Conservation (phyloP, 2,113 vertebrate genomes). For the Chlorodrepanis virens region DNA sequence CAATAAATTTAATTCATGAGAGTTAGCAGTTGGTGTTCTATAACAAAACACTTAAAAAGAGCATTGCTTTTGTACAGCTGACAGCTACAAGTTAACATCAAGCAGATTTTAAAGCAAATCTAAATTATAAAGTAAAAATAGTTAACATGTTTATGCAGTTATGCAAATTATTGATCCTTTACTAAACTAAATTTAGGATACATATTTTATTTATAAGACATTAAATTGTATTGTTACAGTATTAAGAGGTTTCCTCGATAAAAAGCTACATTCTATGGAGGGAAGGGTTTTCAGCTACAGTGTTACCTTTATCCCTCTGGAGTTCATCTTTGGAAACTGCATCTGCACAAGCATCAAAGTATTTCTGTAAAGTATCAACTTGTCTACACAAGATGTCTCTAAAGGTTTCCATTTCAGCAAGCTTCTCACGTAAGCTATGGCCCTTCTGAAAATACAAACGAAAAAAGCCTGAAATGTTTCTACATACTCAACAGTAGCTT, state of each 20-base stretch:
- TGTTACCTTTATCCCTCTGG: slow-evolving; percentile 91
- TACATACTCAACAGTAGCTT: not conserved
- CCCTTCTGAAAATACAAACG: slow-evolving; percentile 83
- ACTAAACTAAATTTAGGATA: not conserved
- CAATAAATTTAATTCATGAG: not conserved
- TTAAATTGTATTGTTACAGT: not conserved
- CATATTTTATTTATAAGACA: not conserved
- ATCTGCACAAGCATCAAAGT: slow-evolving; percentile 86
- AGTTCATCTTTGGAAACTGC: slow-evolving; percentile 93
- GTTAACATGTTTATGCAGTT: not conserved
- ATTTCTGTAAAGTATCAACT: slow-evolving; percentile 84
- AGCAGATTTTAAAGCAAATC: not conserved
- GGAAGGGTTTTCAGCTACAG: not conserved
- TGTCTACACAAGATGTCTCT: slow-evolving; percentile 90
- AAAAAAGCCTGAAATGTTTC: not conserved
- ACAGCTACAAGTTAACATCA: not conserved
- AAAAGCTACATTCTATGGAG: not conserved
- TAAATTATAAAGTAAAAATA: not conserved
- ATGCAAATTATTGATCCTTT: not conserved
- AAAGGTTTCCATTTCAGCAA: slow-evolving; percentile 99
- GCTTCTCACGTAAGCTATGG: slow-evolving; percentile 92
- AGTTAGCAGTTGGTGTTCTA: not conserved
- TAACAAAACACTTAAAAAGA: not conserved
- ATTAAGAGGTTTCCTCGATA: not conserved
- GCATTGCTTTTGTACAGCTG: not conserved